Percentiles rank a stretch among this genome's conserved stretches.
Conservation (phyloP, 1,140 invertebrate species). For the Musca domestica region DNA sequence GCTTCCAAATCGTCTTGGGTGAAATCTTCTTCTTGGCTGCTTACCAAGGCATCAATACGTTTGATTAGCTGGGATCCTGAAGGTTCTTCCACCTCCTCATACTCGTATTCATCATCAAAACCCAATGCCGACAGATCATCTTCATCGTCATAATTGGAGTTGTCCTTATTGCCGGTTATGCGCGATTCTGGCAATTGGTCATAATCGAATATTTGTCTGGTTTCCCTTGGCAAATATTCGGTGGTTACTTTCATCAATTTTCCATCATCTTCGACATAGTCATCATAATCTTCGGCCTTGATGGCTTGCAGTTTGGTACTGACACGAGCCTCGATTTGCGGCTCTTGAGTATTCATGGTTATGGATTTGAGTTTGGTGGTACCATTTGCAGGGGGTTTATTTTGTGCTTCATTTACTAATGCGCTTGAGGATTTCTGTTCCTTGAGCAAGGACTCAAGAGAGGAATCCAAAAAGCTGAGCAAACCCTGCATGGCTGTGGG, state of each 20-base stretch:
- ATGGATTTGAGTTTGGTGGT: constrained; percentile 32
- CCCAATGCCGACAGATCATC: constrained; percentile 2
- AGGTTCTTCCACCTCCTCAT: constrained; percentile 25
- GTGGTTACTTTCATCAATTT: constrained; percentile 35
- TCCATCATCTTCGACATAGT: constrained; percentile 8
- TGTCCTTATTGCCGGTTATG: constrained; percentile 29
- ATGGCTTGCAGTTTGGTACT: constrained; percentile 35
- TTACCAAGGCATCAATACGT: constrained; percentile 46
- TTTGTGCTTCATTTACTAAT: background rate
- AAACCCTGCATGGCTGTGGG: constrained; percentile 43
- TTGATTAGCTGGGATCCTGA: constrained; percentile 34
- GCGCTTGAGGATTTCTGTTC: constrained; percentile 3
- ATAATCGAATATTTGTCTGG: constrained; percentile 50
- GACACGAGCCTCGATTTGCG: constrained; percentile 37
- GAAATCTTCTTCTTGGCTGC: constrained; percentile 31
- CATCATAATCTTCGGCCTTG: constrained; percentile 25
- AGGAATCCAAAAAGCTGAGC: constrained; percentile 47
- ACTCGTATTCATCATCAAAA: constrained; percentile 28
- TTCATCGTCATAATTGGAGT: constrained; percentile 25
- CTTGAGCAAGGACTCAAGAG: constrained; percentile 26
- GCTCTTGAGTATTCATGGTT: constrained; percentile 32
- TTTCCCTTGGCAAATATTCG: constrained; percentile 38
- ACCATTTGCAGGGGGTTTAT: background rate
- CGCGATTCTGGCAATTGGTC: constrained; percentile 51
- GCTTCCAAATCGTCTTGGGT: background rate